Conservation (phyloP, 2,888 invertebrate genomes). For the Ceramica pisi region DNA sequence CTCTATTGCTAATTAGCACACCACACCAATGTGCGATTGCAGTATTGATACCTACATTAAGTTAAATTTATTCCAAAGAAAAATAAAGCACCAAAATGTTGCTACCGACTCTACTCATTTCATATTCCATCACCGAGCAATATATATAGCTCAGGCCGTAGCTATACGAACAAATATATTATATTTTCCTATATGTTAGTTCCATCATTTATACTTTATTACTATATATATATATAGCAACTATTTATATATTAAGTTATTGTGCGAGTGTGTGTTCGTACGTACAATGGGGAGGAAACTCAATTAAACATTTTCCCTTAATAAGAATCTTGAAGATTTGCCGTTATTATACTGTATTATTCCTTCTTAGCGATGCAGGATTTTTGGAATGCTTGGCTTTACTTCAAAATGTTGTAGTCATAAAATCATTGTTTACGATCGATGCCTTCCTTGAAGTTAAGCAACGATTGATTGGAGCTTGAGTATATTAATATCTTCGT, state of each 20-base stretch:
- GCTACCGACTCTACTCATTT: constrained; percentile 70
- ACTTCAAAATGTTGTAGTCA: neutral
- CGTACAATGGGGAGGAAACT: constrained; percentile 74
- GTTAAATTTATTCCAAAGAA: neutral
- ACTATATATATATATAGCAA: constrained; percentile 84
- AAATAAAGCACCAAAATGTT: constrained; percentile 23
- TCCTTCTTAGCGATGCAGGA: constrained; percentile 43
- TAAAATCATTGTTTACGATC: constrained; percentile 12
- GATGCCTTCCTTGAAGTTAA: neutral
- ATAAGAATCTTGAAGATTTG: constrained; percentile 75
- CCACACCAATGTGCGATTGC: neutral
- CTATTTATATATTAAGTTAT: constrained; percentile 81
- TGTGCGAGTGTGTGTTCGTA: constrained; percentile 61
- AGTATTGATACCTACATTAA: no score
- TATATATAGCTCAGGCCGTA: constrained; percentile 87
- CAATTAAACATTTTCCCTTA: constrained; percentile 88
- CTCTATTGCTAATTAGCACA: no score
- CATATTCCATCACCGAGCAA: constrained; percentile 80
- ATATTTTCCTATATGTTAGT: constrained; percentile 90
- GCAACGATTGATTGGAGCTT: constrained; percentile 10
- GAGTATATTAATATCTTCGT: neutral
- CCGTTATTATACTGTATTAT: constrained; percentile 53
- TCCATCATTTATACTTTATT: constrained; percentile 91
- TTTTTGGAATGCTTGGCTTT: constrained; percentile 24
- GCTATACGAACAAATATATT: constrained; percentile 89